These are phyloP conservation scores for Phortica magna DNA, from an alignment of 2,888 invertebrate species.

Conservation along the genomic window DNA sequence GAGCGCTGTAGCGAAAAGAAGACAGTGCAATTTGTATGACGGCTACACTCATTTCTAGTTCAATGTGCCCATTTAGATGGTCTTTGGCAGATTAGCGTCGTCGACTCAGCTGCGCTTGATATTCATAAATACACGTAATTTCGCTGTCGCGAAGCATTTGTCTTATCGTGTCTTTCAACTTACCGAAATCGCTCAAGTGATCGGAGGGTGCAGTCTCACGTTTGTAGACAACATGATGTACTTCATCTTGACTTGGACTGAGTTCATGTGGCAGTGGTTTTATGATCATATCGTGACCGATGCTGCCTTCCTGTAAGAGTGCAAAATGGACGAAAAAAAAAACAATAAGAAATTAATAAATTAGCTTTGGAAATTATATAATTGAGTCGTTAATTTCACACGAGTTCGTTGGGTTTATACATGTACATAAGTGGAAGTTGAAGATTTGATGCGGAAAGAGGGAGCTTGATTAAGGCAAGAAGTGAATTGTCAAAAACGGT, in stretches of 20 bases:
- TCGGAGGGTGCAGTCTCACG: slow-evolving; percentile 79
- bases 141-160: not conserved
- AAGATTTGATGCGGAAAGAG: too few relatives aligned
- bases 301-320: slow-evolving; percentile 89
- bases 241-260: slow-evolving; percentile 76
- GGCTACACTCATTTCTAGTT: slow-evolving; percentile 57
- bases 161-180: slow-evolving; percentile 68
- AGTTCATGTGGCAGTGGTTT: slow-evolving; percentile 89
- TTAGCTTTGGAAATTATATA: not conserved
- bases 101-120: not conserved
- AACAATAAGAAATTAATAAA: slow-evolving; percentile 45
- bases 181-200: slow-evolving; percentile 90
- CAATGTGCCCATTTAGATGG: slow-evolving; percentile 63
- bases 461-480: too few relatives aligned
- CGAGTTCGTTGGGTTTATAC: not conserved
- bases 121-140: not conserved
- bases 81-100: slow-evolving; percentile 11
- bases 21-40: slow-evolving; percentile 18
- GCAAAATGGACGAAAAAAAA: slow-evolving; percentile 44
- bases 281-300: slow-evolving; percentile 92
- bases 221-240: slow-evolving; percentile 89
- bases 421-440: too few relatives aligned
- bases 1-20: slow-evolving; percentile 28
- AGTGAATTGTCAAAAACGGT: too few relatives aligned
- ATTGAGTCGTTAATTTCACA: not conserved